These are phyloP conservation scores for Botrylloides violaceus DNA, from an alignment of 23 tunicate species.

Conservation along the genomic window DNA sequence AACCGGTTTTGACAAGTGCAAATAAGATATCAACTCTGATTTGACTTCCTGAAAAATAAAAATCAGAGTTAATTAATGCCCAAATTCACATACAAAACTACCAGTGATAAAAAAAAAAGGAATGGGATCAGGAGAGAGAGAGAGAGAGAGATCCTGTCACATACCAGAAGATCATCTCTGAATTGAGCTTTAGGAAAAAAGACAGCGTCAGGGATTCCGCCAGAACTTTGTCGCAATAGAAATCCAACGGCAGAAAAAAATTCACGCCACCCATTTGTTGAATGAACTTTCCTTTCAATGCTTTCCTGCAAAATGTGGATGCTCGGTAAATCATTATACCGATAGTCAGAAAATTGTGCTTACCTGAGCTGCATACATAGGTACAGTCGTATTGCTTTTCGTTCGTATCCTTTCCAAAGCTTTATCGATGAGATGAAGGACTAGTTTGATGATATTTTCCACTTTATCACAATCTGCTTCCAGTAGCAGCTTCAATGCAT, in stretches of 20 bases:
- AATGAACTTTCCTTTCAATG: conserved; percentile 31
- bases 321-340: not conserved
- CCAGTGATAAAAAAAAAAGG: too few relatives aligned
- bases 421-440: conserved; percentile 36
- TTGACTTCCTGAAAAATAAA: conserved; percentile 4
- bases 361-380: conserved; percentile 70
- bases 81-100: too few relatives aligned
- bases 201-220: conserved; percentile 58
- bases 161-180: conserved; percentile 4
- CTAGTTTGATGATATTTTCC: conserved; percentile 35
- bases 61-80: not conserved
- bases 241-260: conserved; percentile 64
- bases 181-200: conserved; percentile 41
- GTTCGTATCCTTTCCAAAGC: conserved; percentile 5
- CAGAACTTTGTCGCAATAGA: conserved; percentile 24
- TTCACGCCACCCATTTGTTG: conserved; percentile 56
- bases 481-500: conserved; percentile 28
- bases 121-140: too few relatives aligned
- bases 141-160: too few relatives aligned
- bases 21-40: conserved; percentile 23
- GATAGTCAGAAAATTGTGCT: not conserved
- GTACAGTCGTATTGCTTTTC: conserved; percentile 9
- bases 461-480: conserved; percentile 17
- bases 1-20: conserved; percentile 7
- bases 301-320: conserved; percentile 36